phyloP scores from a whole-genome alignment of 2,113 vertebrate genomes.

The Colinus virginianus region DNA sequence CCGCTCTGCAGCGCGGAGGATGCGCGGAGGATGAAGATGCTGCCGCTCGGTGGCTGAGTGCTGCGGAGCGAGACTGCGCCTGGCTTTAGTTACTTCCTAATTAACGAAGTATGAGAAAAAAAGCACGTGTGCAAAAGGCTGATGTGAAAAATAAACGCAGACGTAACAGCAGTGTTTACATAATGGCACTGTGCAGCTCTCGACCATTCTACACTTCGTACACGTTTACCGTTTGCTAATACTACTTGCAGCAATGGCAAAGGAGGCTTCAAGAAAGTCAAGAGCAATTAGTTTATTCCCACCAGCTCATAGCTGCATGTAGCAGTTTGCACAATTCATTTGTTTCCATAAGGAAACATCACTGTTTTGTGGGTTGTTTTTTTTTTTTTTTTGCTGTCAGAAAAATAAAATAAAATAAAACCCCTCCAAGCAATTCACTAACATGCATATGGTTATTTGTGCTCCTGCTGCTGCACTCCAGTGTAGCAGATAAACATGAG shows the following conservation, averaged over 20 bases:
- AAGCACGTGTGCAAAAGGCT: not conserved
- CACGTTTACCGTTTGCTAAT: not conserved
- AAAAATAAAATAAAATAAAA: not conserved
- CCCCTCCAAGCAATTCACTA: not conserved
- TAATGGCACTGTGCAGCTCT: not conserved
- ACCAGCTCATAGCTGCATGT: not conserved
- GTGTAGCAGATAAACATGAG: not conserved
- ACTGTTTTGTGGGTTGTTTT: not conserved
- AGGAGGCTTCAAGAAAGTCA: not conserved
- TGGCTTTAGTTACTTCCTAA: not conserved
- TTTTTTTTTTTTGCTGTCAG: not conserved
- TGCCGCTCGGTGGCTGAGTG: rapidly evolving
- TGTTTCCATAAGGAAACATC: slow-evolving; percentile 35
- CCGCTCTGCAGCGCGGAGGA: not conserved
- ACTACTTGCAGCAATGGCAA: not conserved
- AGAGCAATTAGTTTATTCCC: not conserved
- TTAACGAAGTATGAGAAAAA: not conserved
- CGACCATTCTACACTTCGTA: rapidly evolving
- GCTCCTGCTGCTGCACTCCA: not conserved
- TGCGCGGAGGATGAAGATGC: not conserved
- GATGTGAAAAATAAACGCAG: slow-evolving; percentile 10
- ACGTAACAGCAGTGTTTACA: not conserved
- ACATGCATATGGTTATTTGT: not conserved
- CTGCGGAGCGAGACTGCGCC: not conserved
- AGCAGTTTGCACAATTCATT: not conserved